phyloP scores from a whole-genome alignment of 2,113 vertebrate species.

The Oenanthe oenanthe region DNA sequence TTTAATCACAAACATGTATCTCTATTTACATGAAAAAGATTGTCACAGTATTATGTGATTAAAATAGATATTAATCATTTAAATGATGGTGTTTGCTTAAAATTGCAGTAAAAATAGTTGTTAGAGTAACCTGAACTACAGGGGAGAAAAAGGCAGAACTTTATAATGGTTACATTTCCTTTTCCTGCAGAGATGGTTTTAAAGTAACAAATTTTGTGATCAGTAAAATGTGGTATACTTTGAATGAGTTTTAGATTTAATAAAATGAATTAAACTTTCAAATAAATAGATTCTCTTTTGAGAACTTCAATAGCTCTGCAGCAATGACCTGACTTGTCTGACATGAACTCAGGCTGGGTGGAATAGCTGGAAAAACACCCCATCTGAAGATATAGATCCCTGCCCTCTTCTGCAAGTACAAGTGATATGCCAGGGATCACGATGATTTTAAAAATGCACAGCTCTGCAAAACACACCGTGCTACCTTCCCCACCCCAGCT shows the following conservation, averaged over 20 bases:
- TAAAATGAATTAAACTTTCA: not conserved
- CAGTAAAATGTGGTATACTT: not conserved
- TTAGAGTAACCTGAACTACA: not conserved
- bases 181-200: not conserved
- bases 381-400: not conserved
- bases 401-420: conserved; percentile 34
- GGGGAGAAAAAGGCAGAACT: not conserved
- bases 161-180: not conserved
- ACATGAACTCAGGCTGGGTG: not conserved
- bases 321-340: not conserved
- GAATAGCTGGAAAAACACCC: conserved; percentile 4
- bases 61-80: not conserved
- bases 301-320: not conserved
- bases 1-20: not conserved
- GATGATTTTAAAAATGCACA: conserved; percentile 19
- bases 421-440: not conserved
- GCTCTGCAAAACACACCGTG: conserved; percentile 36
- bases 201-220: not conserved
- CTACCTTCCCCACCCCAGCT: conserved; percentile 60
- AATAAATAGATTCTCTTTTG: not conserved
- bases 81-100: not conserved
- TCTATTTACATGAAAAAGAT: not conserved
- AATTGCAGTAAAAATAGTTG: not conserved
- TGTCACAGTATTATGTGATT: not conserved
- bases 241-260: not conserved